These are phyloP conservation scores for Nephrotoma flavescens DNA, from an alignment of 2,888 invertebrate genomes.

Conservation along the genomic window DNA sequence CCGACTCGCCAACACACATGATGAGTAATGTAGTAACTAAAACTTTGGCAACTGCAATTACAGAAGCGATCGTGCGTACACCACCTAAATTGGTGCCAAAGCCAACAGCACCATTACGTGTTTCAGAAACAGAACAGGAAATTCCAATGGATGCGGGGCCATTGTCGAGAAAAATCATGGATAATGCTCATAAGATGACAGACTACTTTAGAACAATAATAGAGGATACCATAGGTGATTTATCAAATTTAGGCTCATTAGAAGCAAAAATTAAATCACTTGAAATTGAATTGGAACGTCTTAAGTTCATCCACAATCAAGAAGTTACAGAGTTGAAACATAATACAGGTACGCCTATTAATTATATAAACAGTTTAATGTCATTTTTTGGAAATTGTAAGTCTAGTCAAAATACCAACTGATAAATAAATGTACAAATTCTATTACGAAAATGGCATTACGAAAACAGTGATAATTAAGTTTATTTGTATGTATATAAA, in stretches of 20 bases:
- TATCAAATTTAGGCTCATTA: conserved; percentile 36
- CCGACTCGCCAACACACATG: conserved; percentile 29
- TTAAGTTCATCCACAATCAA: conserved; percentile 55
- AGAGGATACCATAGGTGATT: conserved; percentile 48
- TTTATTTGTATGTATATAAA: no score
- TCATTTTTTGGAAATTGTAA: not conserved
- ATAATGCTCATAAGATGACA: conserved; percentile 46
- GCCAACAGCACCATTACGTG: conserved; percentile 33
- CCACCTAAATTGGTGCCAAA: conserved; percentile 33
- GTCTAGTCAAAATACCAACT: no score
- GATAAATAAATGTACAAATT: no score
- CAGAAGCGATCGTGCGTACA: conserved; percentile 24
- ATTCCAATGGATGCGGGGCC: conserved; percentile 39
- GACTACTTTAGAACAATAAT: conserved; percentile 56
- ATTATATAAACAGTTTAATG: not conserved
- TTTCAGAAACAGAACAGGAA: conserved; percentile 28
- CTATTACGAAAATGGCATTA: no score
- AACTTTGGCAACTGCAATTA: conserved; percentile 21
- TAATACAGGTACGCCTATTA: conserved; percentile 15
- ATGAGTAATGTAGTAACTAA: conserved; percentile 27
- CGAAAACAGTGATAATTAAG: no score
- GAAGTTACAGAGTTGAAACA: conserved; percentile 60
- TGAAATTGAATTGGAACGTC: conserved; percentile 52
- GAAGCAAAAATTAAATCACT: conserved; percentile 45
- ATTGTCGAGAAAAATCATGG: conserved; percentile 39